A percentile compares a stretch with the other conserved stretches of the same genome.
Evolutionary conservation across 2,888 invertebrate genomes (phyloP).

Genomic region (Dione juno): DNA sequence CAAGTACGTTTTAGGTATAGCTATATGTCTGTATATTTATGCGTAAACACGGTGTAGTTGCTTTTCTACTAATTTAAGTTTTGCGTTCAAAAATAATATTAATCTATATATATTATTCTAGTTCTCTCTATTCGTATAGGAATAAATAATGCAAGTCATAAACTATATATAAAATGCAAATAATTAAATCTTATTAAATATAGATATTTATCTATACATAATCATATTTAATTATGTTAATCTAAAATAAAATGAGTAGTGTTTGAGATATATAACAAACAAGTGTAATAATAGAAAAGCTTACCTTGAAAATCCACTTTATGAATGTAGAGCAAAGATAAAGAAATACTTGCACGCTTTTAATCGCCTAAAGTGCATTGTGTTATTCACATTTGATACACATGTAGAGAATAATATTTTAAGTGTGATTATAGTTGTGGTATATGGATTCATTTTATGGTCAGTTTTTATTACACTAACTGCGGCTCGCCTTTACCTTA

Average conservation of each 20-base stretch:
- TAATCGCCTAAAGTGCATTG: slow-evolving; percentile 26
- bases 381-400: slow-evolving; percentile 4
- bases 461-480: neutral
- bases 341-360: slow-evolving; percentile 26
- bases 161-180: too few relatives aligned
- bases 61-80: neutral
- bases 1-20: neutral
- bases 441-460: neutral
- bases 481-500: neutral
- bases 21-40: neutral
- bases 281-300: neutral
- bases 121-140: neutral
- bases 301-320: slow-evolving; percentile 28
- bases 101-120: neutral
- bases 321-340: slow-evolving; percentile 35
- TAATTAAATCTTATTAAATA: too few relatives aligned
- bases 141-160: too few relatives aligned
- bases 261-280: neutral
- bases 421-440: neutral
- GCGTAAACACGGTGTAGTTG: neutral
- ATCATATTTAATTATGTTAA: neutral
- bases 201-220: too few relatives aligned
- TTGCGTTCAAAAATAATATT: neutral
- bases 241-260: neutral
- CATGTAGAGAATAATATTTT: neutral